phyloP scores from a whole-genome alignment of 2,797 vertebrate genomes.

The Pachyuromys duprasi region DNA sequence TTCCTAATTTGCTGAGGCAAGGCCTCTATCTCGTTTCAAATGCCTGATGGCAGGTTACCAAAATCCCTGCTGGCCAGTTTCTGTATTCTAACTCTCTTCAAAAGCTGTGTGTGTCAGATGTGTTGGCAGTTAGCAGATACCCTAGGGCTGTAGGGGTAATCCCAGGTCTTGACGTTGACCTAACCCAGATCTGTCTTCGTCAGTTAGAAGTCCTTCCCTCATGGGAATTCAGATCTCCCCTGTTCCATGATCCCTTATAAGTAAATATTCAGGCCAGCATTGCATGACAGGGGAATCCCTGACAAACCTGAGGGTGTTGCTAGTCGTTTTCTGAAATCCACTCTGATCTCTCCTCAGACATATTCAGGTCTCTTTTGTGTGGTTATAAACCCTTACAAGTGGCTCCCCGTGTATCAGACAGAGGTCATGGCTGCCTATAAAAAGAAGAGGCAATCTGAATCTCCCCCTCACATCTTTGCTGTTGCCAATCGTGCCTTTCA shows the following conservation, averaged over 20 bases:
- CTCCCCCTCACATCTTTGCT: constrained; percentile 88
- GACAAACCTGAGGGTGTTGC: constrained; percentile 21
- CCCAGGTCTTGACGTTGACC: not conserved
- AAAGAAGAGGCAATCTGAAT: constrained; percentile 86
- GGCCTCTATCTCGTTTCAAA: not conserved
- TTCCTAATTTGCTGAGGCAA: not conserved
- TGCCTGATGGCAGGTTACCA: not conserved
- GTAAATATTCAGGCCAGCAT: constrained; percentile 55
- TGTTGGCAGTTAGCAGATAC: not conserved
- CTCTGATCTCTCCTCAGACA: constrained; percentile 80
- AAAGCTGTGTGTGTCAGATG: not conserved
- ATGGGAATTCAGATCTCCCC: constrained; percentile 15
- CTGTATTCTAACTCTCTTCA: not conserved
- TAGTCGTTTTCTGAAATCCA: constrained; percentile 53
- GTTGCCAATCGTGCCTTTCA: constrained; percentile 87
- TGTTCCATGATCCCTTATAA: constrained; percentile 50
- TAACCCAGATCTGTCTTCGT: constrained; percentile 46
- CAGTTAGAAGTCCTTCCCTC: constrained; percentile 47
- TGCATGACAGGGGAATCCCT: constrained; percentile 13
- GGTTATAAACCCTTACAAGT: constrained; percentile 88
- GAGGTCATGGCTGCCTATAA: constrained; percentile 86
- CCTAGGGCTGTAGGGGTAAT: not conserved
- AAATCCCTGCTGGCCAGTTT: not conserved
- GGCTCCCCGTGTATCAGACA: constrained; percentile 87
- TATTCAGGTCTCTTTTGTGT: constrained; percentile 88